Conservation (phyloP, 2,888 invertebrate species). For the Nemotelus nigrinus region DNA sequence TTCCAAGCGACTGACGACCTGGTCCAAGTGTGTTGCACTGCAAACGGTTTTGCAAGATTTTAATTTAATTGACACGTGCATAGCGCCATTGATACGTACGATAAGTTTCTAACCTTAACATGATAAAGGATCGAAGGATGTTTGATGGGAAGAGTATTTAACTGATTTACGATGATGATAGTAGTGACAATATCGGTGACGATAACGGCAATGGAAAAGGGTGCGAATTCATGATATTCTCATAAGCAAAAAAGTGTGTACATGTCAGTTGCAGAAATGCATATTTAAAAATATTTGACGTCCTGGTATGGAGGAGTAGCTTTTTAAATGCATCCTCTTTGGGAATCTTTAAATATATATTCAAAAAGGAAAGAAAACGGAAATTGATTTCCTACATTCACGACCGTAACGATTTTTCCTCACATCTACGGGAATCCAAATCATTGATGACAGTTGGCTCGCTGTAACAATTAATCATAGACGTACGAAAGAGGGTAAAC, state of each 20-base stretch:
- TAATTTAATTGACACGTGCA: conserved; percentile 51
- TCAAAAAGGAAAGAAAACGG: too few species aligned
- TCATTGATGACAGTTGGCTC: too few species aligned
- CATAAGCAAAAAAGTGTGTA: not conserved
- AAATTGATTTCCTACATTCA: too few species aligned
- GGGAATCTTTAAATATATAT: too few species aligned
- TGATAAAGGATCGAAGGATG: conserved; percentile 11
- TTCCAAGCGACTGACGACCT: conserved; percentile 16
- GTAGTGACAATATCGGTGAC: conserved; percentile 2
- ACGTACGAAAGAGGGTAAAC: too few species aligned
- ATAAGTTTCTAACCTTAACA: conserved; percentile 28
- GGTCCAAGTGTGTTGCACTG: conserved; percentile 4
- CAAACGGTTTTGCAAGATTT: conserved; percentile 1
- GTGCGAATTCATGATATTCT: not conserved
- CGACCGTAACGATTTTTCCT: too few species aligned
- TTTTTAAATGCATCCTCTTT: too few species aligned
- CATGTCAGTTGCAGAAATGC: not conserved
- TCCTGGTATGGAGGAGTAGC: too few species aligned
- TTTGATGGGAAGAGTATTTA: conserved; percentile 19
- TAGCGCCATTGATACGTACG: conserved; percentile 49
- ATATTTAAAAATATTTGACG: too few species aligned
- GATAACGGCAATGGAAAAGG: not conserved
- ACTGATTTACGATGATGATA: conserved; percentile 28
- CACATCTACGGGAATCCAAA: too few species aligned
- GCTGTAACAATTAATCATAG: too few species aligned